Evolutionary conservation across 2,797 vertebrate species (phyloP).

Genomic region (Sitta carolinensis): DNA sequence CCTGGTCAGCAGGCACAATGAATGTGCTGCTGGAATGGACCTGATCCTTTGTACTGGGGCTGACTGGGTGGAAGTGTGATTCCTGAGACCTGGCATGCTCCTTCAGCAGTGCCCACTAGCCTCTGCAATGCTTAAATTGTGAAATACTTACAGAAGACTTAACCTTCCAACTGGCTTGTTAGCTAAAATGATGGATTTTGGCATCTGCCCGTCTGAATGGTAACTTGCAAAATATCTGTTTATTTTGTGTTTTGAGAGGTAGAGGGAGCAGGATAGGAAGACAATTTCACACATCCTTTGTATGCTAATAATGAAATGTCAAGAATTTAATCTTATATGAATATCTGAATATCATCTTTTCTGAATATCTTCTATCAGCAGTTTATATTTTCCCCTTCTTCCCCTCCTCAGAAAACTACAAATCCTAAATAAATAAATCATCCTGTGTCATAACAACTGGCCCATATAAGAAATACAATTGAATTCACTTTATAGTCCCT

Average conservation of each 20-base stretch:
- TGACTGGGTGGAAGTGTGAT: background rate
- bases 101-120: background rate
- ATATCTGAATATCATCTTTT: background rate
- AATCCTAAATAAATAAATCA: background rate
- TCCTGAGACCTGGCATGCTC: background rate
- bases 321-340: background rate
- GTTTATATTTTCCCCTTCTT: background rate
- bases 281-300: background rate
- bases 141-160: background rate
- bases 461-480: background rate
- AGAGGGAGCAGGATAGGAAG: background rate
- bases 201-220: background rate
- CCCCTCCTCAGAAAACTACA: background rate
- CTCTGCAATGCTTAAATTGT: background rate
- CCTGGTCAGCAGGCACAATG: background rate
- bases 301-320: background rate
- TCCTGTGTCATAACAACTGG: background rate
- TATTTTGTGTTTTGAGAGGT: background rate
- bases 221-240: background rate
- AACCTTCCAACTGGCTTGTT: background rate
- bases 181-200: background rate
- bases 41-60: fast-evolving
- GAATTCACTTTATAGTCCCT: background rate
- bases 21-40: background rate
- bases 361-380: background rate